Conservation (phyloP, 2,888 invertebrate genomes). For the Microctonus hyperodae region DNA sequence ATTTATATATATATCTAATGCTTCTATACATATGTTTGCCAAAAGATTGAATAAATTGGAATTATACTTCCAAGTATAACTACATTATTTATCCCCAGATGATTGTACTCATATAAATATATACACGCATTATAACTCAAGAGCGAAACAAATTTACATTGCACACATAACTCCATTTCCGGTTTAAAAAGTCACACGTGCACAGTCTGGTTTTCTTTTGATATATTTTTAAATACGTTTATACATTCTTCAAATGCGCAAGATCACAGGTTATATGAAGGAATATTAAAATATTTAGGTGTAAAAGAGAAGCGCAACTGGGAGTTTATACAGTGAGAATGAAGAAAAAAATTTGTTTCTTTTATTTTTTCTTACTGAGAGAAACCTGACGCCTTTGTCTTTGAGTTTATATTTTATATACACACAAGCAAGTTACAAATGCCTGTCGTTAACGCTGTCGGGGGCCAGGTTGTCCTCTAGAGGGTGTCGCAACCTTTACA, state of each 20-base stretch:
- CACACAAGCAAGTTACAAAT: conserved; percentile 36
- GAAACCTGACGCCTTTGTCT: conserved; percentile 16
- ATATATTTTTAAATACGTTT: conserved; percentile 35
- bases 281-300: neutral
- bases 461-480: conserved; percentile 38
- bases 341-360: neutral
- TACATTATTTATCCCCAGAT: neutral
- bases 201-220: conserved; percentile 23
- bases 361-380: neutral
- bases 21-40: neutral
- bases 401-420: conserved; percentile 26
- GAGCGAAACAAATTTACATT: conserved; percentile 16
- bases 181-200: conserved; percentile 31
- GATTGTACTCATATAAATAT: neutral
- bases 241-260: too few species aligned
- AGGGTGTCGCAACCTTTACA: conserved; percentile 4
- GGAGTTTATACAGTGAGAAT: neutral
- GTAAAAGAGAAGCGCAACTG: neutral
- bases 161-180: conserved; percentile 31
- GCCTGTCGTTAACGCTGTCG: conserved; percentile 42
- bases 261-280: too few species aligned
- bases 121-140: too few species aligned
- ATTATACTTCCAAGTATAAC: conserved; percentile 17
- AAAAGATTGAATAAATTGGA: conserved; percentile 17
- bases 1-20: too few species aligned